Evolutionary conservation across 37 sponge, comb jelly and placozoan species (phyloP).

Genomic region (Cliona cf. orientalis): DNA sequence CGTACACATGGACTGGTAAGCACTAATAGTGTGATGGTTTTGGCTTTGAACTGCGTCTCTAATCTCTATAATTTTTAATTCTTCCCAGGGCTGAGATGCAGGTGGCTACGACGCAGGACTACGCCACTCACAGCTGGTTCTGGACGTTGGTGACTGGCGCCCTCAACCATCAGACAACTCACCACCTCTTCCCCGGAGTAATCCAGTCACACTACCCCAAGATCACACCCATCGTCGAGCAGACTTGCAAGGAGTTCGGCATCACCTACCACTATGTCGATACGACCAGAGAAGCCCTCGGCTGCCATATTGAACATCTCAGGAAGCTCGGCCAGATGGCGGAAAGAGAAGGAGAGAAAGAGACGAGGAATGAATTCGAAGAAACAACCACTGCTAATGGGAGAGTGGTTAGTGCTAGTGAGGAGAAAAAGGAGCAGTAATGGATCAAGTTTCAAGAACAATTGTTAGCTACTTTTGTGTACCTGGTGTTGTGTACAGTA

Average conservation of each 20-base stretch:
- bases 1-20: conserved; percentile 88
- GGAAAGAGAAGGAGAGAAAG: neutral
- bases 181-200: conserved; percentile 90
- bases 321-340: conserved; percentile 72
- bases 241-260: conserved; percentile 91
- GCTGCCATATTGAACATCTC: conserved; percentile 87
- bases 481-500: no score
- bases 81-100: conserved; percentile 88
- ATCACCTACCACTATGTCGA: conserved; percentile 84
- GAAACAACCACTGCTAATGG: no score
- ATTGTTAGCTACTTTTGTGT: no score
- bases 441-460: no score
- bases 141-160: conserved; percentile 90
- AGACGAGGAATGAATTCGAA: neutral
- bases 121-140: conserved; percentile 92
- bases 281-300: conserved; percentile 82
- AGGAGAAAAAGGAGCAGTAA: no score
- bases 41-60: neutral
- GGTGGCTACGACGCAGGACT: conserved; percentile 87
- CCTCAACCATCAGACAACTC: conserved; percentile 92
- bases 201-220: conserved; percentile 87
- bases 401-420: no score
- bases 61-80: neutral
- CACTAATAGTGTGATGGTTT: no score
- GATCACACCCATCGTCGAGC: conserved; percentile 84